A percentile compares a stretch with the other conserved stretches of the same genome.
Evolutionary conservation across 2,113 vertebrate genomes (phyloP).

Genomic region (Periophthalmodon schlosseri): DNA sequence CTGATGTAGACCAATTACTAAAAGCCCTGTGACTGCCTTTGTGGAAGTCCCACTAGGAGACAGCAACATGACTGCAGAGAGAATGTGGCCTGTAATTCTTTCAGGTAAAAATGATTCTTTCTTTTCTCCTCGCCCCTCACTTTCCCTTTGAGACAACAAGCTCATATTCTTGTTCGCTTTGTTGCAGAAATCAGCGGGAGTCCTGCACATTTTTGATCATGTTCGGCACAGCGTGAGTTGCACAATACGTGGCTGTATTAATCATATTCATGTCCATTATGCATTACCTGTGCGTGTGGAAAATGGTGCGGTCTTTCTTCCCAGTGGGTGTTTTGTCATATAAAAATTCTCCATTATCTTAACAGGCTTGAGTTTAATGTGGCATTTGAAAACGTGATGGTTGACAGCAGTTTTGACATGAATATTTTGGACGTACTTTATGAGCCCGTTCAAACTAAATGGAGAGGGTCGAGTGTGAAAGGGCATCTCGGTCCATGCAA

Average conservation of each 20-base stretch:
- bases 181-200: slow-evolving; percentile 38
- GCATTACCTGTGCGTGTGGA: slow-evolving; percentile 19
- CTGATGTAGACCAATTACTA: not conserved
- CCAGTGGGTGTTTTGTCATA: slow-evolving; percentile 29
- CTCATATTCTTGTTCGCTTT: slow-evolving; percentile 27
- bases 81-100: not conserved
- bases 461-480: not conserved
- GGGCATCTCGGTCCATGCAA: not conserved
- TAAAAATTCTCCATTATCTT: slow-evolving; percentile 18
- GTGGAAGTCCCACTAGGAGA: not conserved
- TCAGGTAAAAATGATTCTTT: slow-evolving; percentile 12
- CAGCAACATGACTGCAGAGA: not conserved
- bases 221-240: slow-evolving; percentile 16
- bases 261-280: not conserved
- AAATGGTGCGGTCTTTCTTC: slow-evolving; percentile 20
- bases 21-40: not conserved
- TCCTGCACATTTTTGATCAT: slow-evolving; percentile 33
- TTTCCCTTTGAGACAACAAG: slow-evolving; percentile 14
- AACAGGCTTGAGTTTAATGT: not conserved
- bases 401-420: not conserved
- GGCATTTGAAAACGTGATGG: not conserved
- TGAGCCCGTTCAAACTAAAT: not conserved
- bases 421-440: not conserved
- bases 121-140: not conserved
- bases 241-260: slow-evolving; percentile 11